These are phyloP conservation scores for Podarcis cretensis DNA, from an alignment of 2,113 vertebrate genomes.

Conservation along the genomic window DNA sequence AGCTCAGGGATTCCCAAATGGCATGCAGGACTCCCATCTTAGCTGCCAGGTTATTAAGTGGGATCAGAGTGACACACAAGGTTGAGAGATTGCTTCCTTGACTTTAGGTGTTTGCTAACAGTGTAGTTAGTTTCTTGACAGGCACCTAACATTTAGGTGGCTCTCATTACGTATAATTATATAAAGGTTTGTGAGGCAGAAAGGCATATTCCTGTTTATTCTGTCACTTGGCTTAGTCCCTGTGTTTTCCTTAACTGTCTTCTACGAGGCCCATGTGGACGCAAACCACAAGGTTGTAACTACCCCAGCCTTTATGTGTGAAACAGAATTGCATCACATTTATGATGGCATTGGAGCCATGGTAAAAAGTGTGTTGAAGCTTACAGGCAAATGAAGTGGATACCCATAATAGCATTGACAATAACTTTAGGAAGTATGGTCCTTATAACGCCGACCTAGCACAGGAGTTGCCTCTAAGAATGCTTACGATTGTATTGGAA, in stretches of 20 bases:
- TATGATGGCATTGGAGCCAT: constrained; percentile 87
- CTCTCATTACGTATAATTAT: background rate
- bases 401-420: background rate
- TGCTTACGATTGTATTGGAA: background rate
- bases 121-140: background rate
- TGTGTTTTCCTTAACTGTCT: constrained; percentile 66
- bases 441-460: background rate
- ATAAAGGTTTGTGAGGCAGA: background rate
- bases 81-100: background rate
- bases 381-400: constrained; percentile 75
- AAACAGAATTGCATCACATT: constrained; percentile 82
- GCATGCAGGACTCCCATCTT: background rate
- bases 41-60: background rate
- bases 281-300: constrained; percentile 85
- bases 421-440: background rate
- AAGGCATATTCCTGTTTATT: background rate
- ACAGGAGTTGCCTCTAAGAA: background rate
- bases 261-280: constrained; percentile 86
- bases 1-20: background rate
- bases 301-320: constrained; percentile 89
- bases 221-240: accelerated
- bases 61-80: background rate
- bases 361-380: constrained; percentile 82
- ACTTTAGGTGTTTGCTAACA: background rate
- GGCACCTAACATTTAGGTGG: background rate